Evolutionary conservation across 2,888 invertebrate genomes (phyloP).

Genomic region (Mesochorus sp.): DNA sequence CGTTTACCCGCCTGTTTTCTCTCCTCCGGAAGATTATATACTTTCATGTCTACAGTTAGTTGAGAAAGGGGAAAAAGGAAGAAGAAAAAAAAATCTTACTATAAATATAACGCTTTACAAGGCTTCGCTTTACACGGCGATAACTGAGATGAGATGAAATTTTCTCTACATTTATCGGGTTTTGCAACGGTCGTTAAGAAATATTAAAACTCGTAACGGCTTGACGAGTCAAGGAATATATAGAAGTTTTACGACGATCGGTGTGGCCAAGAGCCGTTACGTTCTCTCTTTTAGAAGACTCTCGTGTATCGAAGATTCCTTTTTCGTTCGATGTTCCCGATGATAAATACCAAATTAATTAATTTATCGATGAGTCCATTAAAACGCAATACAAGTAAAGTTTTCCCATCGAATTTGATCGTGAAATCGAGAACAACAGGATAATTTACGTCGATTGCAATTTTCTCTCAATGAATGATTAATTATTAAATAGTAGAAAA

Average conservation of each 20-base stretch:
- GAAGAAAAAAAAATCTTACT: constrained; percentile 4
- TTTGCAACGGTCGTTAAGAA: constrained; percentile 61
- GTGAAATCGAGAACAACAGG: no score
- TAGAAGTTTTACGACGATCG: no score
- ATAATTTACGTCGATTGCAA: no score
- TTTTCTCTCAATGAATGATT: no score
- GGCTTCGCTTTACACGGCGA: constrained; percentile 10
- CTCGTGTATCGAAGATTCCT: no score
- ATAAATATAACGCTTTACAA: constrained; percentile 38
- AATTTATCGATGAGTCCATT: no score
- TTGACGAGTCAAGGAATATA: constrained; percentile 29
- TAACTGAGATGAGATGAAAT: constrained; percentile 59
- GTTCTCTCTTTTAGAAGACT: constrained; percentile 11
- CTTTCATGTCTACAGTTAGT: constrained; percentile 33
- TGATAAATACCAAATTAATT: no score
- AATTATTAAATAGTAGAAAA: no score
- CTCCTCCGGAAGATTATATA: constrained; percentile 36
- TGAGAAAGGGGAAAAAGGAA: constrained; percentile 10
- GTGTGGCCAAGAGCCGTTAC: constrained; percentile 41
- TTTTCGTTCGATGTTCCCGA: no score
- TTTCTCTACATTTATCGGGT: constrained; percentile 64
- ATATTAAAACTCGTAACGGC: constrained; percentile 60
- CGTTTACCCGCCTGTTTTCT: constrained; percentile 48
- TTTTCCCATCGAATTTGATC: no score
- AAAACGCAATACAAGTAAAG: no score